phyloP scores from a whole-genome alignment of 2,888 invertebrate genomes.

The Campoletis raptor region DNA sequence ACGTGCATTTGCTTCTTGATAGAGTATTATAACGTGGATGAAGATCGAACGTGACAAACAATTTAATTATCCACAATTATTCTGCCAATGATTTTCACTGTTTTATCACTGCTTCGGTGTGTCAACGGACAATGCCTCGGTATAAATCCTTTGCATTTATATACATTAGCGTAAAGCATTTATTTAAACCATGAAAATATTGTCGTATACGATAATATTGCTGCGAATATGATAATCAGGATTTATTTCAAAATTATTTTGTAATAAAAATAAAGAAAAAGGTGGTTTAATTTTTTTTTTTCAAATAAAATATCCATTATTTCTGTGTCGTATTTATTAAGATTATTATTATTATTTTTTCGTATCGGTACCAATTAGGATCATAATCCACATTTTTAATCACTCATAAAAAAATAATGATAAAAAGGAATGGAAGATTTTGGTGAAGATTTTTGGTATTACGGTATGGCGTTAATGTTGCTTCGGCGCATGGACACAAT shows the following conservation, averaged over 20 bases:
- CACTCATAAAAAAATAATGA: not conserved
- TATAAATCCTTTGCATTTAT: constrained; percentile 18
- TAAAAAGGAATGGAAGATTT: not conserved
- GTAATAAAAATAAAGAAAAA: not conserved
- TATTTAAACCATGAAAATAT: not conserved
- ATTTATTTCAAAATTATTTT: not conserved
- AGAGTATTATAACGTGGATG: not conserved
- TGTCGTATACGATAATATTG: not conserved
- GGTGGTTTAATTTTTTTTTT: not conserved
- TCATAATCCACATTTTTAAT: not conserved
- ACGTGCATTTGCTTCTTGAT: constrained; percentile 28
- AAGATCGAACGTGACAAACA: constrained; percentile 43
- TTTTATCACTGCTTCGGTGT: constrained; percentile 12
- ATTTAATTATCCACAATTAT: constrained; percentile 44
- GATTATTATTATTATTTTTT: not conserved
- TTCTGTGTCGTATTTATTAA: not conserved
- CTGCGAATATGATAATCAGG: not conserved
- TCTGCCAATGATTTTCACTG: constrained; percentile 4
- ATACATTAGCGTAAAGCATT: not conserved
- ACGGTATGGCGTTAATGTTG: not conserved
- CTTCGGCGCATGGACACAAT: not conserved
- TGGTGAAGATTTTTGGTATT: not conserved
- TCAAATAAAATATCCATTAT: not conserved
- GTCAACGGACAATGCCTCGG: constrained; percentile 1
- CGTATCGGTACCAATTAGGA: not conserved